A percentile compares a stretch with the other conserved stretches of the same genome.
These are phyloP conservation scores for Onychomys leucogaster DNA, from an alignment of 2,797 vertebrate species.

Conservation along the genomic window DNA sequence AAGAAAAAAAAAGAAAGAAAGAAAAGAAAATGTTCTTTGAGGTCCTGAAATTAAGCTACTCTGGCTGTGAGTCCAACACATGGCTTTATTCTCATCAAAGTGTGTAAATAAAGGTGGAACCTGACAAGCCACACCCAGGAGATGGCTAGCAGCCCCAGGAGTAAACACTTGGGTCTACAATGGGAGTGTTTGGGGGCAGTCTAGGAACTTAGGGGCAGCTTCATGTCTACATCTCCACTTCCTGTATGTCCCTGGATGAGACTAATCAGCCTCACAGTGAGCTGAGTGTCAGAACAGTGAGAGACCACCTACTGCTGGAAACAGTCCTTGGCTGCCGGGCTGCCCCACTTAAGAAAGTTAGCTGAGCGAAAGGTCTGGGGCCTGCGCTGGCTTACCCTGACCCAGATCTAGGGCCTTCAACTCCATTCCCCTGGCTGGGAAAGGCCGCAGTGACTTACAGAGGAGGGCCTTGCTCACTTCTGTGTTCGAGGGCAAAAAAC, in stretches of 20 bases:
- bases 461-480: neutral
- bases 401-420: neutral
- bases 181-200: neutral
- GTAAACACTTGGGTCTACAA: neutral
- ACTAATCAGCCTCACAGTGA: accelerated
- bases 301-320: neutral
- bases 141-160: neutral
- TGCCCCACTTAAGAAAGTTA: neutral
- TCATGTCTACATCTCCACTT: neutral
- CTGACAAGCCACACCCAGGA: neutral
- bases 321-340: neutral
- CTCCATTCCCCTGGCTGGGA: neutral
- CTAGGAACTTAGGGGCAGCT: neutral
- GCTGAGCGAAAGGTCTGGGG: neutral
- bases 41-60: neutral
- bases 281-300: neutral
- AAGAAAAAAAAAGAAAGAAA: too few relatives aligned
- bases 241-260: neutral
- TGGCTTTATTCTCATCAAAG: neutral
- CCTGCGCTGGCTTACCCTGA: neutral
- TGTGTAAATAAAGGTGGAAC: neutral
- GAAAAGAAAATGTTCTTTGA: neutral
- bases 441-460: neutral
- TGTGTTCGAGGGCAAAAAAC: accelerated
- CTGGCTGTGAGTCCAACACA: neutral